phyloP scores from a whole-genome alignment of 2,888 invertebrate species.

The Hypselothyrea guttata region DNA sequence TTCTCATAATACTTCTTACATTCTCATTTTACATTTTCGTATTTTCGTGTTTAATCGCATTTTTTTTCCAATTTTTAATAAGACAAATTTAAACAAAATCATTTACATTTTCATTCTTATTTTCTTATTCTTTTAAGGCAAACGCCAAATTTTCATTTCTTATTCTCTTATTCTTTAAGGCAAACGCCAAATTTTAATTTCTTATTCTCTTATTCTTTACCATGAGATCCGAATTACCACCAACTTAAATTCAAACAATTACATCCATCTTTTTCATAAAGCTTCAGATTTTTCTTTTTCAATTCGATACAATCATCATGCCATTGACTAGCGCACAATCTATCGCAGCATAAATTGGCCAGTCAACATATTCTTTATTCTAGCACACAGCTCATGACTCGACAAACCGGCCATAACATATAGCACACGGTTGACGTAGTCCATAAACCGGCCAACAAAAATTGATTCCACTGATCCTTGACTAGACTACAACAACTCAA shows the following conservation, averaged over 20 bases:
- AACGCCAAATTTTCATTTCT: no score
- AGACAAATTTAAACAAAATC: no score
- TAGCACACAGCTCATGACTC: background rate
- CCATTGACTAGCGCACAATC: conserved; percentile 3
- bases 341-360: background rate
- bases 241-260: conserved; percentile 5
- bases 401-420: conserved; percentile 2
- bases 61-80: no score
- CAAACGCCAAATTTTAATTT: no score
- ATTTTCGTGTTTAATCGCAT: no score
- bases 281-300: background rate
- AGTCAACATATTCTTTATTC: background rate
- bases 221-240: conserved; percentile 7
- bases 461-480: background rate
- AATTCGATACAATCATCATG: background rate
- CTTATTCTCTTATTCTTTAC: no score
- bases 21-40: no score
- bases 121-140: no score
- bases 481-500: background rate
- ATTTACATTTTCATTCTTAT: no score
- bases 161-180: no score
- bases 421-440: background rate
- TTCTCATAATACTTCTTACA: no score
- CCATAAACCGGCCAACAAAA: conserved; percentile 1
- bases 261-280: background rate